Conservation (phyloP, 2,113 vertebrate species). For the Aegypius monachus region DNA sequence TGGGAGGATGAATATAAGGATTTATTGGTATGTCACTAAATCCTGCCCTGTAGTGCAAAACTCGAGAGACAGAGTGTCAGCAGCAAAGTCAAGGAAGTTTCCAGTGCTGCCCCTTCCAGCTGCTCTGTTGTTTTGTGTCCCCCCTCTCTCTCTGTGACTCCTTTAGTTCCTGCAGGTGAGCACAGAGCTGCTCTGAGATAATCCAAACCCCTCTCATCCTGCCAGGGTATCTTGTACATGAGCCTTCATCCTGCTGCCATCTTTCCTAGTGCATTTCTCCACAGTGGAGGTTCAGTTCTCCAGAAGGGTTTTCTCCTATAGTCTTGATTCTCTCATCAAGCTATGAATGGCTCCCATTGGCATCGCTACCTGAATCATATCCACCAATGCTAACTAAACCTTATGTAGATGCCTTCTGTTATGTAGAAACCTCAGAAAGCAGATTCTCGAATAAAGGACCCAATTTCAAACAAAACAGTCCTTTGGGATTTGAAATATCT, state of each 20-base stretch:
- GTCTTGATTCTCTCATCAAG: background rate
- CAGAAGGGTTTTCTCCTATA: background rate
- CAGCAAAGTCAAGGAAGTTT: background rate
- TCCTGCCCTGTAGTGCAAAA: background rate
- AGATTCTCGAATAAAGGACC: background rate
- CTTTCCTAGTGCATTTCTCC: background rate
- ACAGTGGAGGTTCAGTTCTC: background rate
- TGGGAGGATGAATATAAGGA: background rate
- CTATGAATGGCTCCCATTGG: background rate
- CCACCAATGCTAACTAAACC: background rate
- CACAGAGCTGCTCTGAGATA: background rate
- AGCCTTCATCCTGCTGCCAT: background rate
- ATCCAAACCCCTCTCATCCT: background rate
- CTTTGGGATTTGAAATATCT: background rate
- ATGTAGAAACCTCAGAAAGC: background rate
- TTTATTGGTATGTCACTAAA: background rate
- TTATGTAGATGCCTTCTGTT: background rate
- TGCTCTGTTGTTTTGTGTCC: background rate
- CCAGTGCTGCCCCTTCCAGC: background rate
- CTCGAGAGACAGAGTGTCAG: background rate
- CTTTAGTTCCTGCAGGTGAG: background rate
- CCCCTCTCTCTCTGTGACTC: background rate
- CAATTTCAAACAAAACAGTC: background rate
- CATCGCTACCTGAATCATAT: background rate
- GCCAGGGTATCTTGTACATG: rapidly evolving